These are phyloP conservation scores for Byasa hedistus DNA, from an alignment of 2,888 invertebrate genomes.

Conservation along the genomic window DNA sequence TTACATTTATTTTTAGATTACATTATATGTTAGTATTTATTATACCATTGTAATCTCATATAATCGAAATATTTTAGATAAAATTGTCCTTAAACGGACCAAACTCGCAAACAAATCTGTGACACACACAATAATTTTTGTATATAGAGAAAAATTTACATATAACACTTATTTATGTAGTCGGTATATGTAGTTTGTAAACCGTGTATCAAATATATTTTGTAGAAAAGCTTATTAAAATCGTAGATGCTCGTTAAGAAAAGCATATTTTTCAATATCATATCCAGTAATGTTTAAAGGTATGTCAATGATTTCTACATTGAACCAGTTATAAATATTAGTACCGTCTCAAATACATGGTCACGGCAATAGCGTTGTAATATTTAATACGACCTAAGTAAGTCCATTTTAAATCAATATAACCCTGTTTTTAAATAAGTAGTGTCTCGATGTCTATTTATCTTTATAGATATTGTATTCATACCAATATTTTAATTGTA, in stretches of 20 bases:
- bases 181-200: slow-evolving; percentile 47
- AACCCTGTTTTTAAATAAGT: background rate
- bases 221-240: slow-evolving; percentile 11
- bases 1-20: no score
- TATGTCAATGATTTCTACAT: background rate
- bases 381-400: background rate
- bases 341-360: background rate
- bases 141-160: slow-evolving; percentile 46
- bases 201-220: slow-evolving; percentile 21
- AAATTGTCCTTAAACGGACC: slow-evolving; percentile 55
- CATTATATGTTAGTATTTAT: no score
- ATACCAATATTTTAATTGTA: background rate
- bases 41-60: no score
- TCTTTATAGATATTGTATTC: slow-evolving; percentile 33
- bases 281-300: background rate
- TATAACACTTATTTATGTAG: slow-evolving; percentile 44
- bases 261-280: background rate
- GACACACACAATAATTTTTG: slow-evolving; percentile 76
- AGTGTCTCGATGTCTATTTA: slow-evolving; percentile 3
- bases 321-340: background rate
- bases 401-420: background rate
- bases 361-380: background rate
- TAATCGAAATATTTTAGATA: slow-evolving; percentile 16
- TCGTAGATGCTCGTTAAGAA: slow-evolving; percentile 2
- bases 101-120: slow-evolving; percentile 66